A percentile compares a stretch with the other conserved stretches of the same genome.
Conservation (phyloP, 2,888 invertebrate species). For the Hartigia nigra region DNA sequence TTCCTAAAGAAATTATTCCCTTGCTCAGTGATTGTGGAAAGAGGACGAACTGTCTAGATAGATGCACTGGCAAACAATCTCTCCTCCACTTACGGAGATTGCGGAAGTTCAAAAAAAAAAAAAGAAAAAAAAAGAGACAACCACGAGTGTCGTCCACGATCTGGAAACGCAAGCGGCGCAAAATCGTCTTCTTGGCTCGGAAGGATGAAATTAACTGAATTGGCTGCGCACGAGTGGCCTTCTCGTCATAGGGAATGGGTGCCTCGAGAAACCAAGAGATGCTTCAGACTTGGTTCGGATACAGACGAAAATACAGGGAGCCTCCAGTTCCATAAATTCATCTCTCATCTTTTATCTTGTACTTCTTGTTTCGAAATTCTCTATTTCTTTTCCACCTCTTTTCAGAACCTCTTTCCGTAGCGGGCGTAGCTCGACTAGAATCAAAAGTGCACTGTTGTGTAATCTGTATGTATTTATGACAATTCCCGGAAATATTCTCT, state of each 20-base stretch:
- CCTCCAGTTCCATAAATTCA: constrained; percentile 23
- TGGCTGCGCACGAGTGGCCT: constrained; percentile 20
- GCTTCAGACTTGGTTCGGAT: not conserved
- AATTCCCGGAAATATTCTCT: too few species aligned
- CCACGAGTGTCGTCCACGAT: not conserved
- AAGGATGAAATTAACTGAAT: constrained; percentile 26
- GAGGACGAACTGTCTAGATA: not conserved
- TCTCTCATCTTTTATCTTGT: constrained; percentile 14
- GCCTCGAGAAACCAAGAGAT: not conserved
- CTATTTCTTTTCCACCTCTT: constrained; percentile 9
- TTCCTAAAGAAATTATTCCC: not conserved
- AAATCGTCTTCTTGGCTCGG: constrained; percentile 12
- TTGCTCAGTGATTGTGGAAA: not conserved
- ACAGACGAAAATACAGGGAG: constrained; percentile 13
- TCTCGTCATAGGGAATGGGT: constrained; percentile 6
- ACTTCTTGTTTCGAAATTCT: constrained; percentile 18
- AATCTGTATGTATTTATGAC: too few species aligned
- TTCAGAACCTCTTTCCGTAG: not conserved
- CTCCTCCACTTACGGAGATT: not conserved
- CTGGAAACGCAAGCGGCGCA: constrained; percentile 10
- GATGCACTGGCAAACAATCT: not conserved
- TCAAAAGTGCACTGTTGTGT: too few species aligned
- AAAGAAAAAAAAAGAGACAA: too few species aligned
- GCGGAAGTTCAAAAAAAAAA: not conserved
- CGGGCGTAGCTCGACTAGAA: too few species aligned